Percentiles rank a stretch among this genome's conserved stretches.
These are phyloP conservation scores for Helleia helle DNA, from an alignment of 2,888 invertebrate genomes.

Conservation along the genomic window DNA sequence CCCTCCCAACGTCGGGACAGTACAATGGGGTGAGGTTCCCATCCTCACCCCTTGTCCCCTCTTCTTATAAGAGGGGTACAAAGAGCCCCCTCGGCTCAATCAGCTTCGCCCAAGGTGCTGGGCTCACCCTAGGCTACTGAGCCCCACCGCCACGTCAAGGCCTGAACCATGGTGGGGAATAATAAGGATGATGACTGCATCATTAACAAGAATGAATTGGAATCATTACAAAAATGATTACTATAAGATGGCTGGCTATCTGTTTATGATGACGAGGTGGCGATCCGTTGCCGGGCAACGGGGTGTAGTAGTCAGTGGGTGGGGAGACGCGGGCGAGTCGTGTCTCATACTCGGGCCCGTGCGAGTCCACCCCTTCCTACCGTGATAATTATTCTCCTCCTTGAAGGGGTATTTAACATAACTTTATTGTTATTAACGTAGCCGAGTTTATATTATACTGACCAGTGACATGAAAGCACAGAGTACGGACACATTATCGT, in stretches of 20 bases:
- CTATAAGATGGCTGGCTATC: slow-evolving; percentile 35
- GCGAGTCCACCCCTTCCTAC: slow-evolving; percentile 39
- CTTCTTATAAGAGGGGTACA: too few relatives aligned
- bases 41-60: too few relatives aligned
- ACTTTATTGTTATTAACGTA: slow-evolving; percentile 14
- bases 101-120: too few relatives aligned
- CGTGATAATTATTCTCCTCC: slow-evolving; percentile 64
- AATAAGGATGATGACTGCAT: too few relatives aligned
- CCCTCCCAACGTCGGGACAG: too few relatives aligned
- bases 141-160: too few relatives aligned
- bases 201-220: too few relatives aligned
- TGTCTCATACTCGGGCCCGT: slow-evolving; percentile 61
- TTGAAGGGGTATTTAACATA: slow-evolving; percentile 56
- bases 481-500: neutral
- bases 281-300: slow-evolving; percentile 63
- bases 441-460: slow-evolving; percentile 1
- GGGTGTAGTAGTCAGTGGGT: slow-evolving; percentile 57
- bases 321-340: slow-evolving; percentile 31
- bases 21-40: too few relatives aligned
- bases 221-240: too few relatives aligned
- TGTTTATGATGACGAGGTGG: slow-evolving; percentile 71
- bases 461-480: neutral
- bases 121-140: too few relatives aligned
- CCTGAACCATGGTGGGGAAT: too few relatives aligned
- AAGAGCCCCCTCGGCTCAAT: too few relatives aligned